A percentile compares a stretch with the other conserved stretches of the same genome.
These are phyloP conservation scores for Syritta pipiens DNA, from an alignment of 2,888 invertebrate species.

Conservation along the genomic window DNA sequence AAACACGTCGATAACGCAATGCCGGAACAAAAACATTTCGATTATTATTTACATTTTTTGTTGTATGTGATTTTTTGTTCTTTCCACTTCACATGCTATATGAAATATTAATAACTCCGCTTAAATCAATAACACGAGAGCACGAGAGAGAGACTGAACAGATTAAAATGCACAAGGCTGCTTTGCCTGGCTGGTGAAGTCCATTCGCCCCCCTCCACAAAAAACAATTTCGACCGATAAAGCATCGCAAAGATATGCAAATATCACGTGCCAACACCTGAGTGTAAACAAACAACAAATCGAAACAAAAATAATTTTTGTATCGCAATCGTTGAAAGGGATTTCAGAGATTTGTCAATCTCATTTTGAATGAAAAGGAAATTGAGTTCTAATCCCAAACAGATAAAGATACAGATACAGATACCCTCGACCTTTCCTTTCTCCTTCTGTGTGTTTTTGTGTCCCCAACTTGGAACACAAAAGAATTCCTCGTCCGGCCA, in stretches of 20 bases:
- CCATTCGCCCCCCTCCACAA: constrained; percentile 53
- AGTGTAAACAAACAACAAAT: too few relatives aligned
- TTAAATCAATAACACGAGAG: constrained; percentile 51
- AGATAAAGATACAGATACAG: too few relatives aligned
- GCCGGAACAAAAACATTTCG: constrained; percentile 50
- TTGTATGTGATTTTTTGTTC: neutral
- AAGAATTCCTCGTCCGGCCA: neutral
- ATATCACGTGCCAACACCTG: too few relatives aligned
- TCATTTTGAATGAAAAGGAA: constrained; percentile 10
- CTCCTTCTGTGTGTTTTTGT: neutral
- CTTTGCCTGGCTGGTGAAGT: constrained; percentile 35
- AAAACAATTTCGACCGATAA: too few relatives aligned
- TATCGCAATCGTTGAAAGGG: too few relatives aligned
- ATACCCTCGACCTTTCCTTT: constrained; percentile 25
- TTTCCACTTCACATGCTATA: neutral
- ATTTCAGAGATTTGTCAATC: too few relatives aligned
- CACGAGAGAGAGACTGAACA: constrained; percentile 6
- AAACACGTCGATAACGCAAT: constrained; percentile 56
- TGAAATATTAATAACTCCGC: constrained; percentile 30
- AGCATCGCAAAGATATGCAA: too few relatives aligned
- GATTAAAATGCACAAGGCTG: constrained; percentile 55
- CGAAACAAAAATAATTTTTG: too few relatives aligned
- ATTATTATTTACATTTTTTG: constrained; percentile 20
- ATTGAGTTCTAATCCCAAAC: constrained; percentile 26
- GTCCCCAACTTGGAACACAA: neutral